phyloP scores from a whole-genome alignment of 2,888 invertebrate species.

The Eupithecia inturbata region DNA sequence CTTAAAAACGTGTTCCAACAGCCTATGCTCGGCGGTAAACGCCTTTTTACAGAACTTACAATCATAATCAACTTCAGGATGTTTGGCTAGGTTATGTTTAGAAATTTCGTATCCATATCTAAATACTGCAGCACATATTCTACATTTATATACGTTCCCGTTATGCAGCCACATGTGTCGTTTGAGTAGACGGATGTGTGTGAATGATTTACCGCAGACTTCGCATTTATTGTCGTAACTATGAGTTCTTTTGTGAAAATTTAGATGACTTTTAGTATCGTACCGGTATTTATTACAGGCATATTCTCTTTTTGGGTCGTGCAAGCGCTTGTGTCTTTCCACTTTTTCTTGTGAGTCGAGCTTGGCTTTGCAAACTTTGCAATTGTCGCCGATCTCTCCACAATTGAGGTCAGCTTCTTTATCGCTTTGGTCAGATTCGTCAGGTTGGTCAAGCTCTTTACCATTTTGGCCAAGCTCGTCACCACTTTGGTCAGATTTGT shows the following conservation, averaged over 20 bases:
- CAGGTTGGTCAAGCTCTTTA: neutral
- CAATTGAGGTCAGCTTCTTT: neutral
- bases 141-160: neutral
- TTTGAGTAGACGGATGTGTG: neutral
- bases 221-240: slow-evolving; percentile 3
- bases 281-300: slow-evolving; percentile 7
- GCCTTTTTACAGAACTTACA: slow-evolving; percentile 1
- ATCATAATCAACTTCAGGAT: neutral
- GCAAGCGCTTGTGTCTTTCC: neutral
- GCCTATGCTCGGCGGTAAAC: neutral
- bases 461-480: neutral
- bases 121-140: neutral
- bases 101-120: slow-evolving; percentile 1
- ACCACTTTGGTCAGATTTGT: neutral
- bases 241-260: neutral
- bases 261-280: neutral
- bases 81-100: neutral
- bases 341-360: neutral
- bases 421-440: neutral
- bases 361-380: slow-evolving; percentile 2
- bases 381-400: neutral
- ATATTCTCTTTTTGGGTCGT: neutral
- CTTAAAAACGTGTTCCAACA: slow-evolving; percentile 1
- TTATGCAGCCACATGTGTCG: neutral
- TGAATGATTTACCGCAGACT: neutral